Conservation (phyloP, 2,113 vertebrate genomes). For the Ochotona curzoniae region DNA sequence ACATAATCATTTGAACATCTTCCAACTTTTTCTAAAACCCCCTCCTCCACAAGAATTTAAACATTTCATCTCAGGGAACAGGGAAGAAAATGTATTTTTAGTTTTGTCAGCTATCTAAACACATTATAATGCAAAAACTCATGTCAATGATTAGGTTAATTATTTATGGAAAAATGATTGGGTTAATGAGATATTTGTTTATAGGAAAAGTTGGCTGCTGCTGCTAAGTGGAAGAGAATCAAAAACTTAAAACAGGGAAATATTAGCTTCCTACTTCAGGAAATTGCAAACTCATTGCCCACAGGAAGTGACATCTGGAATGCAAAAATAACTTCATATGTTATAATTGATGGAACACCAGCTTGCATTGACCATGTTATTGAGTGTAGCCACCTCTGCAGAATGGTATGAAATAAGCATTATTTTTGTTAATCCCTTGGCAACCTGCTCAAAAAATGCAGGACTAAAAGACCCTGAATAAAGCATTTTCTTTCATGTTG, state of each 20-base stretch:
- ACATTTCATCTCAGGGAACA: neutral
- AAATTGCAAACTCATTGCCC: constrained; percentile 45
- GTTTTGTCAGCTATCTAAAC: constrained; percentile 51
- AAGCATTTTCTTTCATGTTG: constrained; percentile 3
- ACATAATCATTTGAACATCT: constrained; percentile 7
- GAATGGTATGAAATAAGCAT: constrained; percentile 24
- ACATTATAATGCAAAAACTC: constrained; percentile 18
- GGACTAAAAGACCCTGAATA: neutral
- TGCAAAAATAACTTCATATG: constrained; percentile 45
- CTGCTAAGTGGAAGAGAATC: constrained; percentile 33
- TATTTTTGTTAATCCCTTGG: constrained; percentile 48
- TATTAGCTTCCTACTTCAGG: constrained; percentile 16
- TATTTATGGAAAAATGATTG: constrained; percentile 51
- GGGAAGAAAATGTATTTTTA: constrained; percentile 1
- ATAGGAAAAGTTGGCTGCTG: constrained; percentile 25
- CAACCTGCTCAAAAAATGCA: constrained; percentile 1
- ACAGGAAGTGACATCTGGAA: constrained; percentile 64
- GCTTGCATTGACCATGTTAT: constrained; percentile 26
- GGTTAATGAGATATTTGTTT: constrained; percentile 50
- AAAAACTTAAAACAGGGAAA: constrained; percentile 50
- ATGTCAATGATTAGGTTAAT: constrained; percentile 9
- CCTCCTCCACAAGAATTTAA: neutral
- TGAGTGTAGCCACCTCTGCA: constrained; percentile 26
- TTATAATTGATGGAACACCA: neutral
- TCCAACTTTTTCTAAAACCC: neutral